Evolutionary conservation across 2,797 vertebrate genomes (phyloP), one percentile per base, ranked within the genome.

Genomic region (Melanotaenia boesemani): DNA sequence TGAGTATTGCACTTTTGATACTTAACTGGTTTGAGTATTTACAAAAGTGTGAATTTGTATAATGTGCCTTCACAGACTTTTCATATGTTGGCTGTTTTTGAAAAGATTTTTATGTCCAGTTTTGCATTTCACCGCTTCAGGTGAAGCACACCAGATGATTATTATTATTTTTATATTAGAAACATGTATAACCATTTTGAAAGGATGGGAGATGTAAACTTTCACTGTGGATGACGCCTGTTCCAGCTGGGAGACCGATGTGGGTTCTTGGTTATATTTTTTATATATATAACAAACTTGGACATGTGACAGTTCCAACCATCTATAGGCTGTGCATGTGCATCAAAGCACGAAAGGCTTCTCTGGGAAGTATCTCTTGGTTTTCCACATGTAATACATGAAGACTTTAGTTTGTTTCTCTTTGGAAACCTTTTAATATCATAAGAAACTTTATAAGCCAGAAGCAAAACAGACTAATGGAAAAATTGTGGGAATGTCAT

Each of bases 31-130:
- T 78, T 69, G 52, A 75, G 80, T 74, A 77, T 72, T 80, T 70
- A 69, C 67, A 72, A 72, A 81, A 85, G 76, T 77, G 46, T 61
- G 69, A 82, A 37, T 76, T 74, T 80, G 37, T 63, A 48, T 41
- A 62, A 66, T 72, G 90, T 94, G 92, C 92, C 90, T 93, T 92
- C 69, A 88, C 65, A 69, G 68, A 77, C 64, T 32, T 83, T 72
- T 79, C 55, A 67, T 57, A 74, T 48, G 63, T 65, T 70, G 20
- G 68, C 76, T 70, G 57, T 82, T 28, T 73, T 74, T 54, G 16
- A 69, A 69, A 73, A 61, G 0, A 39, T 79, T 10, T 63, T 41
- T 30, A 5, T 64, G 56, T 68, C 20, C 41, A n/a, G 16, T 62
- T 69, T 64, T 72, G 41, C 44, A 48, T 32, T 60, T 65, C 50